phyloP scores from a whole-genome alignment of 1,140 invertebrate genomes.

The Nixonia krombeini region DNA sequence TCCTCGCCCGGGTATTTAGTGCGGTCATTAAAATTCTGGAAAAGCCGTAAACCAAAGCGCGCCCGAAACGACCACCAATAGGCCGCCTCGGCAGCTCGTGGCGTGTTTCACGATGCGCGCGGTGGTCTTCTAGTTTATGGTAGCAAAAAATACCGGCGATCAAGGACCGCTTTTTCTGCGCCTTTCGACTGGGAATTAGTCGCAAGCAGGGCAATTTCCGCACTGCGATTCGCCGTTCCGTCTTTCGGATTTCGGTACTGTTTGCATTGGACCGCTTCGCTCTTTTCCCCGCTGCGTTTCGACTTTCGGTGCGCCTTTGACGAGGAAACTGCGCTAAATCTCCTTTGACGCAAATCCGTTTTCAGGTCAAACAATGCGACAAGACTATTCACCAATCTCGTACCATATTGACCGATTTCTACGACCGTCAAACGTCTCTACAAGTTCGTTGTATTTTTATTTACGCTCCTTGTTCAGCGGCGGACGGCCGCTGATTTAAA shows the following conservation, averaged over 20 bases:
- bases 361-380: too few relatives aligned
- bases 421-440: too few relatives aligned
- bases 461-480: too few relatives aligned
- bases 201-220: conserved; percentile 38
- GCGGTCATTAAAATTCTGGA: conserved; percentile 67
- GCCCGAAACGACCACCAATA: conserved; percentile 35
- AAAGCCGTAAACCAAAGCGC: conserved; percentile 62
- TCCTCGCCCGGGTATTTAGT: conserved; percentile 54
- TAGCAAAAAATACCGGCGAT: conserved; percentile 56
- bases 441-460: too few relatives aligned
- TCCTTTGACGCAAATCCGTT: too few relatives aligned
- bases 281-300: too few relatives aligned
- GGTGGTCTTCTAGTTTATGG: conserved; percentile 57
- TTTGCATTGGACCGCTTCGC: conserved; percentile 21
- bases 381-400: too few relatives aligned
- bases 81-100: conserved; percentile 18
- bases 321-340: too few relatives aligned
- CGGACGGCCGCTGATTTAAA: too few relatives aligned
- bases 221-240: conserved; percentile 22
- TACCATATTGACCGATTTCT: too few relatives aligned
- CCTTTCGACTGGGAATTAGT: conserved; percentile 25
- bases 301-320: too few relatives aligned
- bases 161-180: conserved; percentile 49
- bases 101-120: conserved; percentile 32
- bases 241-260: conserved; percentile 25